Conservation (phyloP, 2,888 invertebrate species). For the Clistopyga incitator region DNA sequence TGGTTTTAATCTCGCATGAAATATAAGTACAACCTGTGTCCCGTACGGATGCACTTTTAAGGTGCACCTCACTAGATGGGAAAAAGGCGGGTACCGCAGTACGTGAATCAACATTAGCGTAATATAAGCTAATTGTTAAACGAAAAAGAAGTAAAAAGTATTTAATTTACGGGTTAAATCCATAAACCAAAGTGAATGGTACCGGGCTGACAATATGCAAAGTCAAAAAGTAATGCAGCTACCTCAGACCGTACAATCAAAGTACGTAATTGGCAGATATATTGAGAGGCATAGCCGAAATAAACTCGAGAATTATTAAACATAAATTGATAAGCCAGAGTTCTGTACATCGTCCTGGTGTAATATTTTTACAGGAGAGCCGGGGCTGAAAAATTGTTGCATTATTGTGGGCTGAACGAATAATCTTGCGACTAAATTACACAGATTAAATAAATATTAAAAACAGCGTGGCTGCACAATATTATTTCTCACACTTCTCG, state of each 20-base stretch:
- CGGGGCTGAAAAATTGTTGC: neutral
- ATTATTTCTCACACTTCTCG: no score
- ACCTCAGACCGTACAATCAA: neutral
- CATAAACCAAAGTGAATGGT: neutral
- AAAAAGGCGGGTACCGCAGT: neutral
- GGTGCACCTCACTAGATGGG: neutral
- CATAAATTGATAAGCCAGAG: slow-evolving; percentile 18
- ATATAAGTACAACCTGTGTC: slow-evolving; percentile 39
- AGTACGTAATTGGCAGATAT: neutral
- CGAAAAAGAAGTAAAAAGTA: slow-evolving; percentile 5
- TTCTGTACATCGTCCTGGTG: neutral
- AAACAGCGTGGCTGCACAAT: neutral
- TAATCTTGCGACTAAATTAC: neutral
- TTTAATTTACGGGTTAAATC: slow-evolving; percentile 6
- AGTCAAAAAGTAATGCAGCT: neutral
- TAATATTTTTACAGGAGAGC: neutral
- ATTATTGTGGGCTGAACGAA: slow-evolving; percentile 26
- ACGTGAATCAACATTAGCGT: slow-evolving; percentile 31
- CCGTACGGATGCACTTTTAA: slow-evolving; percentile 35
- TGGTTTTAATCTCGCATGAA: neutral
- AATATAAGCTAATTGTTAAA: slow-evolving; percentile 43
- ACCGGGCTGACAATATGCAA: neutral
- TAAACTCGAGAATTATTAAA: neutral
- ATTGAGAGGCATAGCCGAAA: neutral
- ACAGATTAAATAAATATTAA: neutral